Evolutionary conservation across 2,888 invertebrate genomes (phyloP).

Genomic region (Drosophila kambysellisi): DNA sequence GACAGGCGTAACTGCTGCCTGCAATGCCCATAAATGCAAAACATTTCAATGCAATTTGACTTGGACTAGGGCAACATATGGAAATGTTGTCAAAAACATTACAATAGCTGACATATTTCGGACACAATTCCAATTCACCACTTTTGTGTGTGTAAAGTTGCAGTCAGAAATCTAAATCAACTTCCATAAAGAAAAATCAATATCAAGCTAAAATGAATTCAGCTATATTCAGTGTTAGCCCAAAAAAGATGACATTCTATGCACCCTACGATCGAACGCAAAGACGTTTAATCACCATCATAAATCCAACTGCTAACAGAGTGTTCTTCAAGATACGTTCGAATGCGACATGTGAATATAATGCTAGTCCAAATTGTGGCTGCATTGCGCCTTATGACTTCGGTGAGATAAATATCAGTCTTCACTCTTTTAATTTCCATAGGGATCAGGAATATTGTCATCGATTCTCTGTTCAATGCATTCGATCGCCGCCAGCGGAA

Average conservation of each 20-base stretch:
- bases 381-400: slow-evolving; percentile 38
- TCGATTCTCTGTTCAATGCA: slow-evolving; percentile 37
- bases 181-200: not conserved
- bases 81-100: slow-evolving; percentile 58
- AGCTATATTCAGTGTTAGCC: slow-evolving; percentile 42
- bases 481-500: not conserved
- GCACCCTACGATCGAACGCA: slow-evolving; percentile 55
- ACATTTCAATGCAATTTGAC: slow-evolving; percentile 5
- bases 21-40: not conserved
- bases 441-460: slow-evolving; percentile 16
- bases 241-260: slow-evolving; percentile 51
- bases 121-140: slow-evolving; percentile 31
- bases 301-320: slow-evolving; percentile 36
- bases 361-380: slow-evolving; percentile 44
- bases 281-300: slow-evolving; percentile 42
- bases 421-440: slow-evolving; percentile 34
- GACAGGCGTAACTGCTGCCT: slow-evolving; percentile 2
- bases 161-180: not conserved
- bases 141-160: not conserved
- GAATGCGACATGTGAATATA: slow-evolving; percentile 39
- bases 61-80: slow-evolving; percentile 36
- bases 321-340: slow-evolving; percentile 60
- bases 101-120: slow-evolving; percentile 43
- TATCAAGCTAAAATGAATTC: slow-evolving; percentile 9
- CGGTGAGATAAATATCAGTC: slow-evolving; percentile 37